Percentiles rank a stretch among this genome's conserved stretches.
Evolutionary conservation across 2,888 invertebrate species (phyloP).

Genomic region (Philhelius pedissequus): DNA sequence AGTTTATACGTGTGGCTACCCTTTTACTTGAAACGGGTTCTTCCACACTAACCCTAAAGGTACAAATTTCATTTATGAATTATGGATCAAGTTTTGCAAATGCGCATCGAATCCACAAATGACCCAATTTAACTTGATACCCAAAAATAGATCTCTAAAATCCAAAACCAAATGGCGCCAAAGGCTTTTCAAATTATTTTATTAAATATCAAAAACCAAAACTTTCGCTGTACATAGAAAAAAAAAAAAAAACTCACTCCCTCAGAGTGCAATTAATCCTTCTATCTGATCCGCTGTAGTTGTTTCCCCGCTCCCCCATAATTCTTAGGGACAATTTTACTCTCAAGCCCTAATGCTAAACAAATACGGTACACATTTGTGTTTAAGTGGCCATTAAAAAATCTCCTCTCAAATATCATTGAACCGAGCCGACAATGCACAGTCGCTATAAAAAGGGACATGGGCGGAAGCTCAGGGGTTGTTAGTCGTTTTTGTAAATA

Average conservation of each 20-base stretch:
- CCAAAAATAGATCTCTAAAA: neutral
- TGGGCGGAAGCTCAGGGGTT: slow-evolving; percentile 3
- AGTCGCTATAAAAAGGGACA: neutral
- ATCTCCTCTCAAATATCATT: slow-evolving; percentile 58
- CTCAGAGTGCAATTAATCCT: slow-evolving; percentile 15
- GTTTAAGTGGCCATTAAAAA: slow-evolving; percentile 66
- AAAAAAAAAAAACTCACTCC: neutral
- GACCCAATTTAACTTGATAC: slow-evolving; percentile 4
- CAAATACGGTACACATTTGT: slow-evolving; percentile 64
- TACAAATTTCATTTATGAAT: neutral
- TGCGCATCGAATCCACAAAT: slow-evolving; percentile 1
- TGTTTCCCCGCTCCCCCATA: neutral
- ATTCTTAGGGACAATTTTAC: neutral
- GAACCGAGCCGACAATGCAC: slow-evolving; percentile 46
- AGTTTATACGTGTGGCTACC: neutral
- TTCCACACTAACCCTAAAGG: neutral
- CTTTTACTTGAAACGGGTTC: neutral
- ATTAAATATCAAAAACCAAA: neutral
- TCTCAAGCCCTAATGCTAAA: slow-evolving; percentile 56
- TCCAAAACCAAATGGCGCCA: neutral
- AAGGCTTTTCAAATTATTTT: slow-evolving; percentile 5
- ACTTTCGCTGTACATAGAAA: neutral
- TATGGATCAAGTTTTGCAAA: neutral
- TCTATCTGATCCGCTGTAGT: neutral
- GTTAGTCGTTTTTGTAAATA: slow-evolving; percentile 42